Conservation (phyloP, 2,888 invertebrate genomes). For the Plebejus argus region DNA sequence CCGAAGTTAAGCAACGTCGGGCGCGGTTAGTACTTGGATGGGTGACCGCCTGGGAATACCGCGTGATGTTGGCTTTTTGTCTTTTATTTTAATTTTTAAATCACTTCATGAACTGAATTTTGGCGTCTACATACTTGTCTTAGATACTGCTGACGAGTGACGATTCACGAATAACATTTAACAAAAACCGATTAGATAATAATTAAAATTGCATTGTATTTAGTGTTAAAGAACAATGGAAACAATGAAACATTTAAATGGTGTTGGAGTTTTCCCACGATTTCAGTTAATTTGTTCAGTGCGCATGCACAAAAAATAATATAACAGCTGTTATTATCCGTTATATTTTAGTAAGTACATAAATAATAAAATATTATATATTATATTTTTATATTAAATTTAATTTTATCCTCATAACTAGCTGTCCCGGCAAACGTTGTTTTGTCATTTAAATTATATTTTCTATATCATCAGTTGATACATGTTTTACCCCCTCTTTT, state of each 20-base stretch:
- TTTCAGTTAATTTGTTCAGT: constrained; percentile 19
- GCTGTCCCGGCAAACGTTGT: too few relatives aligned
- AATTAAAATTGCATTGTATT: neutral
- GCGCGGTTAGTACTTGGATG: constrained; percentile 63
- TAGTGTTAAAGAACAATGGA: constrained; percentile 8
- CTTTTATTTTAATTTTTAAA: too few relatives aligned
- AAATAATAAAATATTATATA: too few relatives aligned
- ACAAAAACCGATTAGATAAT: neutral
- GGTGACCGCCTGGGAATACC: constrained; percentile 47
- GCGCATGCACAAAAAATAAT: constrained; percentile 5
- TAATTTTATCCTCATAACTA: neutral
- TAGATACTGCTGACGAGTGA: too few relatives aligned
- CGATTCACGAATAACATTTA: neutral
- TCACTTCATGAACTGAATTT: too few relatives aligned
- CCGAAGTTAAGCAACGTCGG: constrained; percentile 49
- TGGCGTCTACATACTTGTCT: too few relatives aligned
- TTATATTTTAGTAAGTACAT: neutral
- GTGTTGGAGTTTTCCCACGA: constrained; percentile 15
- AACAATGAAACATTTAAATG: constrained; percentile 18
- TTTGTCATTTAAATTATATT: too few relatives aligned
- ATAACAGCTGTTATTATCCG: neutral
- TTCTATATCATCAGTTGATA: too few relatives aligned
- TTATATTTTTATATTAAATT: neutral
- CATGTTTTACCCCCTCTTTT: too few relatives aligned
- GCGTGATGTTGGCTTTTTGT: too few relatives aligned